These are phyloP conservation scores for Barypeithes pellucidus DNA, from an alignment of 2,888 invertebrate genomes.

Conservation along the genomic window DNA sequence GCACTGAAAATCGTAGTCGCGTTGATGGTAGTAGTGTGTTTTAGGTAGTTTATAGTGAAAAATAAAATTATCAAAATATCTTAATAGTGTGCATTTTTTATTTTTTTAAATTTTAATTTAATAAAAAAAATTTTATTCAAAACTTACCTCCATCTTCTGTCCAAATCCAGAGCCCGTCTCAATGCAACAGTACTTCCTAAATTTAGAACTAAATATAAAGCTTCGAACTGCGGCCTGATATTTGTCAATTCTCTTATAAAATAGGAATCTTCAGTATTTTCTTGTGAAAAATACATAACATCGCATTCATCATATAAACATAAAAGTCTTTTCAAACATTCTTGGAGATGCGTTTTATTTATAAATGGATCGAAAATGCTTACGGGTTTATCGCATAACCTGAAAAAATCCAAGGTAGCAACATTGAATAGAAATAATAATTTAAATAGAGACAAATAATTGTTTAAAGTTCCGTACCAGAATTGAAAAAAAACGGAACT, in stretches of 20 bases:
- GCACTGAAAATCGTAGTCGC: no score
- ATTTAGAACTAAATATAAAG: conserved; percentile 79
- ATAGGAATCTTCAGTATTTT: conserved; percentile 39
- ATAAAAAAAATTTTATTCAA: no score
- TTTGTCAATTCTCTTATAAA: conserved; percentile 59
- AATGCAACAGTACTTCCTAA: conserved; percentile 76
- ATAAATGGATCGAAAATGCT: conserved; percentile 79
- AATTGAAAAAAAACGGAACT: no score
- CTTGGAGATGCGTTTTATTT: conserved; percentile 80
- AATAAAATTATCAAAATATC: no score
- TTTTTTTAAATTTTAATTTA: no score
- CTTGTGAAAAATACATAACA: conserved; percentile 54
- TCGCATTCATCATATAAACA: conserved; percentile 74
- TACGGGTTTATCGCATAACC: conserved; percentile 72
- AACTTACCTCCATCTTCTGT: conserved; percentile 70
- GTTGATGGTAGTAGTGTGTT: no score
- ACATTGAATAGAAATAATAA: no score
- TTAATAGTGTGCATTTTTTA: no score
- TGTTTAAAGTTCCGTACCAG: no score
- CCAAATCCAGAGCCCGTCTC: conserved; percentile 72
- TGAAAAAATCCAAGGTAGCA: no score
- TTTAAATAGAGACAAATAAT: no score
- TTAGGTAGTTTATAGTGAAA: no score
- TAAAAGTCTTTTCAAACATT: conserved; percentile 81
- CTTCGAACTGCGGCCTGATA: conserved; percentile 76